These are phyloP conservation scores for Penaeus monodon DNA, from an alignment of 2,888 invertebrate genomes.

Conservation along the genomic window DNA sequence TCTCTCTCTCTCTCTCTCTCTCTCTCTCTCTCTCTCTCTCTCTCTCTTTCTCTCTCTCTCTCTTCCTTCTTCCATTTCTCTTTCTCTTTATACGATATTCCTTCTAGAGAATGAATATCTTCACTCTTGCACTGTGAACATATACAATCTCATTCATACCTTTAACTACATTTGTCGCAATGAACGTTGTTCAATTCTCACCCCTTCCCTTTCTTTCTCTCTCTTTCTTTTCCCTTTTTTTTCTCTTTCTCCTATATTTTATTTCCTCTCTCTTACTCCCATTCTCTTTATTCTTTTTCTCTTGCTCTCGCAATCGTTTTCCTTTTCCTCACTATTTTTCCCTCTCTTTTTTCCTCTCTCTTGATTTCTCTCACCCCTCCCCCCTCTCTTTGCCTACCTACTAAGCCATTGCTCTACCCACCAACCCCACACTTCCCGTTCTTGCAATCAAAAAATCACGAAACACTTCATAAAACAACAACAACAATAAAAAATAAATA, in stretches of 20 bases:
- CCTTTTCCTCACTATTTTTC: background rate
- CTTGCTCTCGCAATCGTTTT: background rate
- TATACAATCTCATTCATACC: too few species aligned
- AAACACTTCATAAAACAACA: too few species aligned
- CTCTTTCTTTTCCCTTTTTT: background rate
- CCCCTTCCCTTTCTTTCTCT: background rate
- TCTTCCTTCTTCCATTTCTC: background rate
- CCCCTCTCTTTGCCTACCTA: background rate
- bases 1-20: background rate
- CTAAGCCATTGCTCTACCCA: background rate
- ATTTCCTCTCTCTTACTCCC: background rate
- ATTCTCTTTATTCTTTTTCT: background rate
- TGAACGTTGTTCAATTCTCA: background rate
- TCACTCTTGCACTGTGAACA: too few species aligned
- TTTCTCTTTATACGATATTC: too few species aligned
- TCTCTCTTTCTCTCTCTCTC: conserved; percentile 1
- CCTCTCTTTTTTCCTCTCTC: background rate
- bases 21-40: conserved; percentile 12
- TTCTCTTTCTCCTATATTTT: background rate
- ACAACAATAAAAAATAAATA: too few species aligned
- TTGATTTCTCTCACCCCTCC: background rate
- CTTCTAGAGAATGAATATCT: too few species aligned
- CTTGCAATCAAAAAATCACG: too few species aligned
- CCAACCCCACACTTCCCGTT: too few species aligned
- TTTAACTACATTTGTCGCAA: too few species aligned